A percentile compares a stretch with the other conserved stretches of the same genome.
Evolutionary conservation across 2,888 invertebrate species (phyloP).

Genomic region (Neuroscelio doddi): DNA sequence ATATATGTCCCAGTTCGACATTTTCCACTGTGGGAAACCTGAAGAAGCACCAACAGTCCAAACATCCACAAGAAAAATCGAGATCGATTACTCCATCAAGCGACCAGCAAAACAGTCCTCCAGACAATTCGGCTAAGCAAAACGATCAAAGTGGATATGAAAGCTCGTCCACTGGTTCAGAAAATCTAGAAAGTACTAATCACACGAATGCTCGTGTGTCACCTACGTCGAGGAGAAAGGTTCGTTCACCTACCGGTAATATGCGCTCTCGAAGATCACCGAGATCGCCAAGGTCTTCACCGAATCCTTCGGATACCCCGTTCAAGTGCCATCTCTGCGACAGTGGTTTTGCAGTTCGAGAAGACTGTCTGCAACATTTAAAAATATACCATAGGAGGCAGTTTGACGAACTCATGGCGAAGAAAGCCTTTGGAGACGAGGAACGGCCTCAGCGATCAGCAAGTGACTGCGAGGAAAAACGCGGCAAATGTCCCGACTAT

Average conservation of each 20-base stretch:
- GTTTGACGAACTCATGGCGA: conserved; percentile 86
- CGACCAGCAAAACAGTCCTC: conserved; percentile 55
- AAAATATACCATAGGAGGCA: conserved; percentile 83
- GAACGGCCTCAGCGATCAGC: conserved; percentile 52
- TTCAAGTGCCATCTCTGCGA: conserved; percentile 96
- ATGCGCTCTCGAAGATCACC: conserved; percentile 46
- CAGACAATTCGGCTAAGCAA: conserved; percentile 54
- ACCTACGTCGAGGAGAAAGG: no score
- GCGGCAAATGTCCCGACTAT: conserved; percentile 89
- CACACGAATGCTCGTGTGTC: no score
- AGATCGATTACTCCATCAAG: conserved; percentile 67
- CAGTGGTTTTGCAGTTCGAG: conserved; percentile 85
- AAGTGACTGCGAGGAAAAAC: conserved; percentile 81
- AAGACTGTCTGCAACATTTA: conserved; percentile 87
- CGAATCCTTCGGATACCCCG: conserved; percentile 76
- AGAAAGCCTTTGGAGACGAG: conserved; percentile 79
- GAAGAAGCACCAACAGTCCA: conserved; percentile 83
- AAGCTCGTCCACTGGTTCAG: conserved; percentile 69
- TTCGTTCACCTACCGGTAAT: conserved; percentile 61
- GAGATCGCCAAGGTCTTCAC: conserved; percentile 64
- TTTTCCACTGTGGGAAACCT: conserved; percentile 86
- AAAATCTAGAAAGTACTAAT: conserved; percentile 68
- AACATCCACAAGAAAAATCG: conserved; percentile 75
- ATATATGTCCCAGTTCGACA: conserved; percentile 87
- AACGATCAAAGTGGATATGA: conserved; percentile 68